A percentile compares a stretch with the other conserved stretches of the same genome.
Evolutionary conservation across 2,113 vertebrate genomes (phyloP).

Genomic region (Heteronetta atricapilla): DNA sequence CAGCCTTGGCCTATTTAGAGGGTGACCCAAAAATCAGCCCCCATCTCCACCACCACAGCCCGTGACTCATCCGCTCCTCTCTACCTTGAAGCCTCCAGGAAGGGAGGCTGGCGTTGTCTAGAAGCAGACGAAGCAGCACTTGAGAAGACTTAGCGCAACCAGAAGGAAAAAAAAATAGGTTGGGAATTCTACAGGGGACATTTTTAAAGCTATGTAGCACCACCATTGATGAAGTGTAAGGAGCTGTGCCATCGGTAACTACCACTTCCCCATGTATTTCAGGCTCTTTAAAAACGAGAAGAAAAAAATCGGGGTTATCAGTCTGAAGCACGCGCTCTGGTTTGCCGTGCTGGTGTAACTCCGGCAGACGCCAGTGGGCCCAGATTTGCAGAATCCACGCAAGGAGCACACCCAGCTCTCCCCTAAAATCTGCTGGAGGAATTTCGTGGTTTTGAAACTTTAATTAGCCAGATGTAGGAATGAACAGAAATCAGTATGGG

Average conservation of each 20-base stretch:
- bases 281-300: background rate
- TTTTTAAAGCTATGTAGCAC: background rate
- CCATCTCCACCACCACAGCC: background rate
- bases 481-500: too few relatives aligned
- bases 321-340: background rate
- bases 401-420: background rate
- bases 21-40: background rate
- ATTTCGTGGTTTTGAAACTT: background rate
- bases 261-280: background rate
- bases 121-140: background rate
- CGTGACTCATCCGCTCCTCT: background rate
- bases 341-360: background rate
- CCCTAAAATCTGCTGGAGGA: background rate
- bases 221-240: background rate
- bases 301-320: background rate
- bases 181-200: background rate
- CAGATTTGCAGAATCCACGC: background rate
- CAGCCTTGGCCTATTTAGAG: rapidly evolving
- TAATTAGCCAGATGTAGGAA: background rate
- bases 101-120: background rate
- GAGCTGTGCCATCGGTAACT: background rate
- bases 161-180: background rate
- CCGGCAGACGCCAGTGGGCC: background rate
- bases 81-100: background rate
- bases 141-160: background rate